Percentiles rank a stretch among this genome's conserved stretches.
These are phyloP conservation scores for Poecilobothrus nobilitatus DNA, from an alignment of 2,888 invertebrate genomes.

Conservation along the genomic window DNA sequence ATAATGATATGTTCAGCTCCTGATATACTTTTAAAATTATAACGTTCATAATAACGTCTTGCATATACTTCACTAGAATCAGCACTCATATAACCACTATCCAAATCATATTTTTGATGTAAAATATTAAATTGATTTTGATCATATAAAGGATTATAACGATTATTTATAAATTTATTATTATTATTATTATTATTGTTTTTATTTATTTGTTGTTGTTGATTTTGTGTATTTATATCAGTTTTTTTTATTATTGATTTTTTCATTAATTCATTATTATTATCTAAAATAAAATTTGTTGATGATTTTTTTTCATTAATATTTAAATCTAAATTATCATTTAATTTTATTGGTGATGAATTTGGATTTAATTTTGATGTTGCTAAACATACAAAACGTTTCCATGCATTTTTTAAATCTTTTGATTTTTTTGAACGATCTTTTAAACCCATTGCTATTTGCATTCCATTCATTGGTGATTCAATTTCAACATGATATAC, in stretches of 20 bases:
- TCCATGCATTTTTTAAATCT: constrained; percentile 44
- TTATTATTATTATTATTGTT: not conserved
- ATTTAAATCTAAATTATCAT: constrained; percentile 30
- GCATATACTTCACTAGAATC: constrained; percentile 60
- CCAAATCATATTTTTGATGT: constrained; percentile 50
- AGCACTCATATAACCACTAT: constrained; percentile 78
- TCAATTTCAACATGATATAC: constrained; percentile 41
- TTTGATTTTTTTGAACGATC: constrained; percentile 44
- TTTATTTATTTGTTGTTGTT: not conserved
- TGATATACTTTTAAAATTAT: constrained; percentile 39
- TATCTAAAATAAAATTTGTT: constrained; percentile 22
- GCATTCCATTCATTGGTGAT: constrained; percentile 42
- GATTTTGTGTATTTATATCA: not conserved
- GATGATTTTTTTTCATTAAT: constrained; percentile 41
- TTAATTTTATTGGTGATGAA: constrained; percentile 18
- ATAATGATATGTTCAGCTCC: constrained; percentile 35
- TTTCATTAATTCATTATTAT: too few relatives aligned
- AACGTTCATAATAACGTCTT: constrained; percentile 44
- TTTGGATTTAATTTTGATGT: constrained; percentile 41
- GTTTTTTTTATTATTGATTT: not conserved
- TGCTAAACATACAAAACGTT: constrained; percentile 42
- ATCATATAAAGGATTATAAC: not conserved
- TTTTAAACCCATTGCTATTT: constrained; percentile 42
- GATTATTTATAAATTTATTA: not conserved
- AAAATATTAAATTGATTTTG: not conserved